Evolutionary conservation across 2,113 vertebrate species (phyloP).

Genomic region (Cryptotis parvus): DNA sequence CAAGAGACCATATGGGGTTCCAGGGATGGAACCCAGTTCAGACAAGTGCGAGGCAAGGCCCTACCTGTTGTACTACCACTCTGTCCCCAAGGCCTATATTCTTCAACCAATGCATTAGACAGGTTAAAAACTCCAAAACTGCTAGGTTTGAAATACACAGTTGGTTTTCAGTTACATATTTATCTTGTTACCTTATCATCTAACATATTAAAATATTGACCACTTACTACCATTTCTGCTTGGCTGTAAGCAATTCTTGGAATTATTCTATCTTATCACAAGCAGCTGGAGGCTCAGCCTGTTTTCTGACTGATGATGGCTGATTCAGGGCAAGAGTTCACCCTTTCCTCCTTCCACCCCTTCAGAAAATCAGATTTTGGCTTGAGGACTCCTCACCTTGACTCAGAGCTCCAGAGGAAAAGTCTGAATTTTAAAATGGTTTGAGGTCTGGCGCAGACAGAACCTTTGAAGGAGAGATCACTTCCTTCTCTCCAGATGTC

Average conservation of each 20-base stretch:
- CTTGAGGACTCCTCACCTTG: neutral
- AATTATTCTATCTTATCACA: neutral
- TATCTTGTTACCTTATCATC: neutral
- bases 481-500: conserved; percentile 4
- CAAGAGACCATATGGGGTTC: too few species aligned
- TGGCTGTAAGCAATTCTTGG: neutral
- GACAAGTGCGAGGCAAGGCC: too few species aligned
- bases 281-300: neutral
- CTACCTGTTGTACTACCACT: neutral
- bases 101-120: neutral
- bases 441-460: conserved; percentile 35
- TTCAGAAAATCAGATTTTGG: neutral
- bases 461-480: neutral
- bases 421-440: conserved; percentile 39
- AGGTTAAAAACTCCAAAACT: neutral
- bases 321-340: neutral
- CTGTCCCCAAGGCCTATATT: neutral
- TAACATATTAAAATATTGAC: neutral
- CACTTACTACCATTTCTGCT: neutral
- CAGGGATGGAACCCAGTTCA: too few species aligned
- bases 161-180: neutral
- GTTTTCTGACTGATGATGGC: neutral
- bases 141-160: neutral
- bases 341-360: neutral
- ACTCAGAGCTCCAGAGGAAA: neutral